These are phyloP conservation scores for Brachionus plicatilis DNA, from an alignment of 1,140 invertebrate genomes.

Conservation along the genomic window DNA sequence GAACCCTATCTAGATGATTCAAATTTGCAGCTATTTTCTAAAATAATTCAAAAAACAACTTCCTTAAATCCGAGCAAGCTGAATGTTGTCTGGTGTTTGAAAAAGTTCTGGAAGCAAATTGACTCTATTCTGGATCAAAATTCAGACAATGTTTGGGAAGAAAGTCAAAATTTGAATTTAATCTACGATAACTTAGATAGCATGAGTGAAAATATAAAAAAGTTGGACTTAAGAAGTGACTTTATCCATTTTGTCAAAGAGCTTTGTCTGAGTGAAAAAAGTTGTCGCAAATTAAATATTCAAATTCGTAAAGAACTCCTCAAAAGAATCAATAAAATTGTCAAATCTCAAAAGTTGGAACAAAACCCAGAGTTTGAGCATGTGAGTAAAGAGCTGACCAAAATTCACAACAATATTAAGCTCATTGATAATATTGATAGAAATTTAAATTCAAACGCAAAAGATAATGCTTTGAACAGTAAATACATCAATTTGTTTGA, in stretches of 20 bases:
- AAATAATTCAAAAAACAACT: slow-evolving; percentile 23
- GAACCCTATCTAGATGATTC: slow-evolving; percentile 34
- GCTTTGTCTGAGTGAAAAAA: slow-evolving; percentile 18
- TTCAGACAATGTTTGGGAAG: background rate
- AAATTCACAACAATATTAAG: slow-evolving; percentile 25
- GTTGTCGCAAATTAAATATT: background rate
- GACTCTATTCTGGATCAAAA: background rate
- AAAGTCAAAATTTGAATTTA: background rate
- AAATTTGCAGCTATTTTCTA: slow-evolving; percentile 13
- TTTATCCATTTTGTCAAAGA: slow-evolving; percentile 15
- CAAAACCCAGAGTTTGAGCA: slow-evolving; percentile 1
- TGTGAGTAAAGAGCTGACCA: background rate
- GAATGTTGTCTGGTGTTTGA: slow-evolving; percentile 37
- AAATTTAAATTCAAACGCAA: background rate
- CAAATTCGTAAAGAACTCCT: background rate
- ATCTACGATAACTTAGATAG: slow-evolving; percentile 7
- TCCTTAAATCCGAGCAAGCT: background rate
- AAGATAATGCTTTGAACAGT: background rate
- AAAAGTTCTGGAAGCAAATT: slow-evolving; percentile 34
- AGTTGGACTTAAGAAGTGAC: background rate
- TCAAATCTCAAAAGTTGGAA: slow-evolving; percentile 4
- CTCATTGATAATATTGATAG: slow-evolving; percentile 15
- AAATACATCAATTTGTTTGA: background rate
- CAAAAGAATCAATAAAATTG: background rate
- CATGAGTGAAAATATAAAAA: slow-evolving; percentile 29